Percentiles rank a stretch among this genome's conserved stretches.
Evolutionary conservation across 2,888 invertebrate genomes (phyloP).

Genomic region (Luperina nickerlii): DNA sequence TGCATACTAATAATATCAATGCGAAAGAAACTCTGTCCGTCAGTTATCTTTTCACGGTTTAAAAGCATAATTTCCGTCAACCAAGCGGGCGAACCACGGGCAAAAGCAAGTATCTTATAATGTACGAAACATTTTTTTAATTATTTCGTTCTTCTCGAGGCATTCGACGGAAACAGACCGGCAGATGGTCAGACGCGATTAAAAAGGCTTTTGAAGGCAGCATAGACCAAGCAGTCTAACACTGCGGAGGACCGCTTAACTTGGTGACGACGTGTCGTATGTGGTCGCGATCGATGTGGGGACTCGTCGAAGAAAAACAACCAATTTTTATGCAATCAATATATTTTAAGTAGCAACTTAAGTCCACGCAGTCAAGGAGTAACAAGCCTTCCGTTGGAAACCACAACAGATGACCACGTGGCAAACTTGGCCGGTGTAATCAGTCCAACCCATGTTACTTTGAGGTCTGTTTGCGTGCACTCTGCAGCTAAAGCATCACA

Average conservation of each 20-base stretch:
- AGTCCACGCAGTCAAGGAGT: not conserved
- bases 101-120: not conserved
- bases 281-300: not conserved
- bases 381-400: not conserved
- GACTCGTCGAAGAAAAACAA: not conserved
- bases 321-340: not conserved
- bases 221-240: not conserved
- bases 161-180: not conserved
- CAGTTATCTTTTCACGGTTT: not conserved
- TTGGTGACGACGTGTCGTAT: not conserved
- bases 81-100: too few relatives aligned
- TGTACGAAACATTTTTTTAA: not conserved
- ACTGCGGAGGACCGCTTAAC: not conserved
- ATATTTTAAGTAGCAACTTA: not conserved
- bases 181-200: not conserved
- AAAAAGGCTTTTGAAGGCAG: not conserved
- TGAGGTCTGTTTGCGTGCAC: conserved; percentile 15
- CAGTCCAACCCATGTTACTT: conserved; percentile 17
- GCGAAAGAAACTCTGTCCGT: not conserved
- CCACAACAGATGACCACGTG: conserved; percentile 3
- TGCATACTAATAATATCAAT: not conserved
- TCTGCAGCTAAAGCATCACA: not conserved
- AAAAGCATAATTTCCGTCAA: not conserved
- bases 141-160: too few relatives aligned
- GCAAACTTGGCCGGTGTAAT: not conserved